These are phyloP conservation scores for Zaprionus capensis DNA, from an alignment of 1,140 invertebrate genomes.

Conservation along the genomic window DNA sequence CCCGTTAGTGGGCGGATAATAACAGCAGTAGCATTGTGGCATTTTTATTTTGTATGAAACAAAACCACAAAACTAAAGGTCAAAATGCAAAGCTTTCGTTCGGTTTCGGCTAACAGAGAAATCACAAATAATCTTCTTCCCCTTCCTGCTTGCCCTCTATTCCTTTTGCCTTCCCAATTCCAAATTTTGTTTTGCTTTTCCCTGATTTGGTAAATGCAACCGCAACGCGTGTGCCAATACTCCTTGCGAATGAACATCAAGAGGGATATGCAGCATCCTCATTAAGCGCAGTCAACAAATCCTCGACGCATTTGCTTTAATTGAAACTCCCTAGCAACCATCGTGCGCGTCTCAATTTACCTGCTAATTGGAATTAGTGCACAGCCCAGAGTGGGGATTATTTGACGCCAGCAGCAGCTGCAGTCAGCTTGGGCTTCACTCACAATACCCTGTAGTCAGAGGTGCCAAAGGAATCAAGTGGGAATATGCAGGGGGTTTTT, in stretches of 20 bases:
- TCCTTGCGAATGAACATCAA: background rate
- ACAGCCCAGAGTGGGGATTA: background rate
- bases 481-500: too few species aligned
- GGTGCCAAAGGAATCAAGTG: background rate
- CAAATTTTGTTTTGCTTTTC: background rate
- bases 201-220: slow-evolving; percentile 5
- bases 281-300: background rate
- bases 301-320: background rate
- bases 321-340: background rate
- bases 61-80: slow-evolving; percentile 49
- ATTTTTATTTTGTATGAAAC: slow-evolving; percentile 23
- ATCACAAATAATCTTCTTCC: slow-evolving; percentile 9
- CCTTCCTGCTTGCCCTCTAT: too few species aligned
- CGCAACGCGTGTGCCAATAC: slow-evolving; percentile 16
- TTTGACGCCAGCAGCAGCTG: slow-evolving; percentile 8
- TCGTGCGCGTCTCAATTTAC: background rate
- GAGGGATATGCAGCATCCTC: background rate
- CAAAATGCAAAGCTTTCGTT: slow-evolving; percentile 41
- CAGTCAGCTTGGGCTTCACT: slow-evolving; percentile 5
- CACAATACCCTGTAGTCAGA: background rate
- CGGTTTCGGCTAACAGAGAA: background rate
- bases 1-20: background rate
- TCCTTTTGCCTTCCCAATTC: background rate
- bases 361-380: background rate
- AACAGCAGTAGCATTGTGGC: slow-evolving; percentile 28